These are phyloP conservation scores for Athalia cordata DNA, from an alignment of 2,888 invertebrate genomes.

Conservation along the genomic window DNA sequence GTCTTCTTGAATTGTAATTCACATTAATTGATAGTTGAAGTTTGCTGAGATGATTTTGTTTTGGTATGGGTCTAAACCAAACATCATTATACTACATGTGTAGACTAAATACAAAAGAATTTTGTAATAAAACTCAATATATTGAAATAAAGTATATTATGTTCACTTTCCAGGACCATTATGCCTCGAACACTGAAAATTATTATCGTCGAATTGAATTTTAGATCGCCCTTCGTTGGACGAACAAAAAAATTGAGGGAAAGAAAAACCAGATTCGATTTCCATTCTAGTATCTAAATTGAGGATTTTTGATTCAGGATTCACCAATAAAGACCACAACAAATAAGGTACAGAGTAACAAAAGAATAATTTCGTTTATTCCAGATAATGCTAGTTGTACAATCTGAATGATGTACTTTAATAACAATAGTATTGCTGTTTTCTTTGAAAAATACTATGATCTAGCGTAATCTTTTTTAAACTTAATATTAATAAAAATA, in stretches of 20 bases:
- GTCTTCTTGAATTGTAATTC: slow-evolving; percentile 56
- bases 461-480: not conserved
- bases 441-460: slow-evolving; percentile 4
- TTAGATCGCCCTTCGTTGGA: no score
- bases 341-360: no score
- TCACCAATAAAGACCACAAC: no score
- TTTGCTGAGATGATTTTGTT: slow-evolving; percentile 61
- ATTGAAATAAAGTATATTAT: slow-evolving; percentile 59
- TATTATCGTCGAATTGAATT: no score
- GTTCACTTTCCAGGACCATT: slow-evolving; percentile 39
- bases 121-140: slow-evolving; percentile 73
- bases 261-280: no score
- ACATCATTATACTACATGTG: slow-evolving; percentile 73
- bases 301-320: no score
- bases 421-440: not conserved
- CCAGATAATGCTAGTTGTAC: no score
- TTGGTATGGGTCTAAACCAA: slow-evolving; percentile 72
- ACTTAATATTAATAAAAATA: not conserved
- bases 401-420: no score
- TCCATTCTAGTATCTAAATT: no score
- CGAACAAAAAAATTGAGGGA: no score
- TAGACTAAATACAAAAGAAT: slow-evolving; percentile 71
- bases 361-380: no score
- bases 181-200: no score
- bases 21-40: slow-evolving; percentile 51